phyloP scores from a whole-genome alignment of 1,140 invertebrate genomes.

The Anastatus disparis region DNA sequence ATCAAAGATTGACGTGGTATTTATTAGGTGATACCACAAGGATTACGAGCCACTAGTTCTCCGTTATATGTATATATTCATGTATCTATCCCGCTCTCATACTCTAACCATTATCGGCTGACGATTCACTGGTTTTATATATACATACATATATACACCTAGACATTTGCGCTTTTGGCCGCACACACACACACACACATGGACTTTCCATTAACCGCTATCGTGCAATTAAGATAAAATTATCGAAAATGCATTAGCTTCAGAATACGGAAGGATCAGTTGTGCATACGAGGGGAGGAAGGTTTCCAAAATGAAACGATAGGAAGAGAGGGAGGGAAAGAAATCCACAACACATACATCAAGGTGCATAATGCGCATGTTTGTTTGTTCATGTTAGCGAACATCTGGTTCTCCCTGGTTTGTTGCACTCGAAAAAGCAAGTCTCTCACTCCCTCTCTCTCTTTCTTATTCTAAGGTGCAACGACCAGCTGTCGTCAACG shows the following conservation, averaged over 20 bases:
- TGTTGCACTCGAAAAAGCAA: not conserved
- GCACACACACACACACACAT: not conserved
- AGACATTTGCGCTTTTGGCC: not conserved
- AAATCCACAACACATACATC: not conserved
- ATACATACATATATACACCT: too few species aligned
- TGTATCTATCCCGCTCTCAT: not conserved
- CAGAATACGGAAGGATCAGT: not conserved
- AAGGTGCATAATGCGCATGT: slow-evolving; percentile 21
- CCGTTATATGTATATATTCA: too few species aligned
- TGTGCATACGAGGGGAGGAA: not conserved
- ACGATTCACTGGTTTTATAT: not conserved
- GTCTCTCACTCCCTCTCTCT: too few species aligned
- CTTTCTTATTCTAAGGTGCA: not conserved
- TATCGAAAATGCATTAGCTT: slow-evolving; percentile 38
- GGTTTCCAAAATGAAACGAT: too few species aligned
- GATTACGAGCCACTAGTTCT: not conserved
- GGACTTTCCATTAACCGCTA: slow-evolving; percentile 34
- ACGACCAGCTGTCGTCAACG: slow-evolving; percentile 27
- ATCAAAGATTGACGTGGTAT: not conserved
- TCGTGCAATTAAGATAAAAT: slow-evolving; percentile 43
- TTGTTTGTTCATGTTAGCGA: slow-evolving; percentile 12
- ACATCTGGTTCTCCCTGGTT: slow-evolving; percentile 21
- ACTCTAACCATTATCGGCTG: slow-evolving; percentile 7
- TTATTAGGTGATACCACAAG: slow-evolving; percentile 24
- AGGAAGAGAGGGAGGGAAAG: not conserved